A percentile compares a stretch with the other conserved stretches of the same genome.
phyloP scores from a whole-genome alignment of 2,888 invertebrate species.

The Fabriciana adippe region DNA sequence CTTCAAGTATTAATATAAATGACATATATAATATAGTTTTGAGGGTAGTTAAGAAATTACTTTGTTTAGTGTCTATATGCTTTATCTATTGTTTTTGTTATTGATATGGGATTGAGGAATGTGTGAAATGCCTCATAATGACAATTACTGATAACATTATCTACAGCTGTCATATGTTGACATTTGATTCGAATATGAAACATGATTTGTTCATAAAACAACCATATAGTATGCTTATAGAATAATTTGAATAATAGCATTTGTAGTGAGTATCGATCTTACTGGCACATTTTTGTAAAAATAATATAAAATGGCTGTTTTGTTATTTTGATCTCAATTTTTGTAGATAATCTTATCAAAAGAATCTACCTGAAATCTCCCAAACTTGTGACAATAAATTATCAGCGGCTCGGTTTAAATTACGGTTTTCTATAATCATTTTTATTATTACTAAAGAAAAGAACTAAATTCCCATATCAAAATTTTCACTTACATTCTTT shows the following conservation, averaged over 20 bases:
- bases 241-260: no score
- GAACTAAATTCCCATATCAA: not conserved
- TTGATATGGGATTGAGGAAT: conserved; percentile 28
- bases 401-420: not conserved
- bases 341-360: conserved; percentile 5
- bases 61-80: not conserved
- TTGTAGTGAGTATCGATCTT: no score
- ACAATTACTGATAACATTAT: conserved; percentile 34
- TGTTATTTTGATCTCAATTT: no score
- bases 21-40: not conserved
- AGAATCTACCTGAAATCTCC: not conserved
- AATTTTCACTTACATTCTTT: not conserved
- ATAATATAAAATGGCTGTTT: no score
- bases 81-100: conserved; percentile 30
- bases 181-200: conserved; percentile 9
- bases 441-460: not conserved
- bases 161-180: conserved; percentile 32
- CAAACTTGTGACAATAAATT: not conserved
- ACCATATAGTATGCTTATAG: no score
- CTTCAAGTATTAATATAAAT: no score
- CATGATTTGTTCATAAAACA: not conserved
- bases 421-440: not conserved
- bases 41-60: not conserved
- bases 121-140: conserved; percentile 13
- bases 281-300: no score